Base-by-base conservation (phyloP, 2,113 vertebrate genomes). In the Macrotus californicus region DNA sequence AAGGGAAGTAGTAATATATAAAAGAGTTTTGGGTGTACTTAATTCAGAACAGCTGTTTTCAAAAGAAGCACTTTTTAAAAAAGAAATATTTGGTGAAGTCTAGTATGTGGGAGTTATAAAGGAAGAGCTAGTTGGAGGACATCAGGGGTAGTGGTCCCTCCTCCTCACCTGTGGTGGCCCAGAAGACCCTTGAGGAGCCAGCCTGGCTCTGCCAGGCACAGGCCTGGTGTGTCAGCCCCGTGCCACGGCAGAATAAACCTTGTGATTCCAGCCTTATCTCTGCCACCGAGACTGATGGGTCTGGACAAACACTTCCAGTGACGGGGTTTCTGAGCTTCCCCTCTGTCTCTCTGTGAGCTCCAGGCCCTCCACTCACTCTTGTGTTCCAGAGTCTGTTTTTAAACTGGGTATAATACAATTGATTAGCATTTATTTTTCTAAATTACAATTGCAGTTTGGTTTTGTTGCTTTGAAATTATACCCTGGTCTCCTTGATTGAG, bases 381-480 rank as follows among this genome's bases (percentile, higher is more conserved):
- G n/a, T 41, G 31, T 70, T 54, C 43, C 81, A 70, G 43, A 64
- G n/a, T 72, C 66, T 69, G 52, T 89, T 81, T 89, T 91, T 88
- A 76, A 67, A 88, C 72, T 89, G 59, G 41, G 46, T 50, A 91
- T 72, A 96, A 85, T 91, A 39, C 39, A 48, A 88, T 91, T 95
- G 82, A 96, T 97, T 93, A 82, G 91, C 61, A 82, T 64, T 86
- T 93, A 93, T 88, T 94, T 95, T 89, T 94, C 79, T 89, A 87
- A 94, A 86, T 93, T 94, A 94, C 73, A 95, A 59, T 93, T 92
- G 91, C 39, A 76, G 83, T 95, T 89, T 41, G 79, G 69, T 96
- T 96, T 94, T 94, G 56, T 89, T 91, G 95, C 89, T 96, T 93
- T 91, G 90, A 93, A 95, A 91, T 95, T 83, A 86, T 18, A 86